Conservation (phyloP, 2,113 vertebrate species). For the Megaleporinus macrocephalus region DNA sequence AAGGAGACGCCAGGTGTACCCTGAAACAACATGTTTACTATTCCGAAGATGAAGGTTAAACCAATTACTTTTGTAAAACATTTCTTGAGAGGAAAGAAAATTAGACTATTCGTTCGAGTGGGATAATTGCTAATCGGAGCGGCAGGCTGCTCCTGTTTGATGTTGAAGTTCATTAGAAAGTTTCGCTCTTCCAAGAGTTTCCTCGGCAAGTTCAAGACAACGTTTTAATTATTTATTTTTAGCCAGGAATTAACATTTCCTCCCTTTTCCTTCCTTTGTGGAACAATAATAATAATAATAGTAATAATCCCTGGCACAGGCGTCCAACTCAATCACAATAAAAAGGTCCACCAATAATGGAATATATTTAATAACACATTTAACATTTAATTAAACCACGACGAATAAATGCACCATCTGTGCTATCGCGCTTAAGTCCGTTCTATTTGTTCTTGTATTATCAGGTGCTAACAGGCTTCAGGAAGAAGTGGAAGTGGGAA, state of each 20-base stretch:
- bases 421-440: not conserved
- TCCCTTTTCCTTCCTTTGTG: not conserved
- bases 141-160: not conserved
- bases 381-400: slow-evolving; percentile 7
- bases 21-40: not conserved
- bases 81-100: not conserved
- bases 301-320: not conserved
- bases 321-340: not conserved
- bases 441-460: not conserved
- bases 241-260: not conserved
- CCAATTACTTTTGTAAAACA: slow-evolving; percentile 2
- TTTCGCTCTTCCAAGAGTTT: slow-evolving; percentile 6
- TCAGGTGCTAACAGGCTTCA: slow-evolving; percentile 24
- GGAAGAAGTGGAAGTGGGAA: not conserved
- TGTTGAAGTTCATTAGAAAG: slow-evolving; percentile 5
- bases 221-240: no score
- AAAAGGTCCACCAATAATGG: not conserved
- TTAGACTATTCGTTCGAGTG: slow-evolving; percentile 11
- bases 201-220: not conserved
- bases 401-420: slow-evolving; percentile 2
- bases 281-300: not conserved
- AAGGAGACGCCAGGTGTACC: not conserved
- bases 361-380: slow-evolving; percentile 15
- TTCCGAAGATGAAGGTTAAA: not conserved
- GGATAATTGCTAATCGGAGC: slow-evolving; percentile 41